Base-by-base conservation (phyloP, 2,888 invertebrate species). In the Furcula furcula region DNA sequence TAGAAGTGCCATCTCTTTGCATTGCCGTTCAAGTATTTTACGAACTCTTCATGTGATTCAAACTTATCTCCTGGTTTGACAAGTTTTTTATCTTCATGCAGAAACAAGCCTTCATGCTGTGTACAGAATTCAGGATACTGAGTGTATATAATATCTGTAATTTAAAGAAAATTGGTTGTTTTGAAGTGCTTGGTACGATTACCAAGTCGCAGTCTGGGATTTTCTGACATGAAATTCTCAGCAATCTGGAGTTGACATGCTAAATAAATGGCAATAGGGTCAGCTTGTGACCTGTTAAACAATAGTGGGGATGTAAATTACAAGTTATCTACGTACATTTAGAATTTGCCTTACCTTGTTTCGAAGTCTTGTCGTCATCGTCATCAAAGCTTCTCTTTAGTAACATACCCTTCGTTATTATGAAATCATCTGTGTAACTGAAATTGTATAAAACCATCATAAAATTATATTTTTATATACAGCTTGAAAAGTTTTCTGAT, bases 1-100 rank as follows among this genome's bases (percentile, higher is more conserved):
- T 70, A 74, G 34, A 60, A 72, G 31, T 53, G 60, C 74, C 74
- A 74, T 34, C 53, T 44, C 14, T 62, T 65, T 1, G 72, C 72
- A 31, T 73, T 55, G 20, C 61, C 59, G 43, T 72, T 71, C n/a
- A 70, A 34, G 41, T 70, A 74, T n/a, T 66, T 57, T 6, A 70
- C 54, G 19, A 74, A 74, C 20, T 62, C 59, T 34, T 66, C 57
- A 19, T 61, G 65, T 0, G 63, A 55, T n/a, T 50, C 40, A 11
- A 73, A 74, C 21, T 55, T 64, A 32, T 74, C 73, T 7, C 73
- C 72, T 0, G 65, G 55, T 33, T 71, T 67, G 1, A 69, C 62
- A 5, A 72, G 58, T 13, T 49, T 56, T 0, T 69, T 63, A 45
- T 73, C 69, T 23, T 55, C 43, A 27, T 55, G 52, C 36, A 64